Conservation (phyloP, 2,888 invertebrate species). For the Leptodirus hochenwartii region DNA sequence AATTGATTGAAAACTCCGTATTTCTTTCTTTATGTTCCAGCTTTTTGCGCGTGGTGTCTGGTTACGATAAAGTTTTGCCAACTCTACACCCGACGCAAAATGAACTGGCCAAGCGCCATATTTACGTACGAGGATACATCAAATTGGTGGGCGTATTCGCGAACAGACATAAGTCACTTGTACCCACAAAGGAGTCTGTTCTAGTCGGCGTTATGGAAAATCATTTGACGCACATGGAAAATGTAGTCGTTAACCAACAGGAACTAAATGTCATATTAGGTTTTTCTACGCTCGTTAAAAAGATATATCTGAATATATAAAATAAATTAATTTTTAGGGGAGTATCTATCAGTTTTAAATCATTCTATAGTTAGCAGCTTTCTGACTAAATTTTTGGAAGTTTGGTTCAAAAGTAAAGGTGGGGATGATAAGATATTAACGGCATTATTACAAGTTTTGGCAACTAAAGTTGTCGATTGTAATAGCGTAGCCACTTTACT, state of each 20-base stretch:
- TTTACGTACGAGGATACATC: constrained; percentile 38
- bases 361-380: constrained; percentile 20
- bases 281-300: too few species aligned
- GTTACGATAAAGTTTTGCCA: constrained; percentile 30
- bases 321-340: too few species aligned
- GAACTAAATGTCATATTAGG: constrained; percentile 32
- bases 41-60: constrained; percentile 39
- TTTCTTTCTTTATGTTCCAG: constrained; percentile 22
- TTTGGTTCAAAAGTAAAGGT: constrained; percentile 31
- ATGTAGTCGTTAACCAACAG: constrained; percentile 25
- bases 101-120: constrained; percentile 33
- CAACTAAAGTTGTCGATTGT: constrained; percentile 28
- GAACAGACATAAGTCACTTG: constrained; percentile 31
- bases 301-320: too few species aligned
- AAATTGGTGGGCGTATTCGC: constrained; percentile 37
- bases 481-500: constrained; percentile 31
- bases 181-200: constrained; percentile 29
- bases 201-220: constrained; percentile 29
- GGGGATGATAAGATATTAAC: constrained; percentile 29
- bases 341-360: constrained; percentile 27
- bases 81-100: constrained; percentile 26
- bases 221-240: constrained; percentile 35
- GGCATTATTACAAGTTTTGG: constrained; percentile 29
- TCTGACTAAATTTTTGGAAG: constrained; percentile 21
- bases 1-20: too few species aligned